A percentile compares a stretch with the other conserved stretches of the same genome.
Evolutionary conservation across 1,140 invertebrate genomes (phyloP).

Genomic region (Grapholita molesta): DNA sequence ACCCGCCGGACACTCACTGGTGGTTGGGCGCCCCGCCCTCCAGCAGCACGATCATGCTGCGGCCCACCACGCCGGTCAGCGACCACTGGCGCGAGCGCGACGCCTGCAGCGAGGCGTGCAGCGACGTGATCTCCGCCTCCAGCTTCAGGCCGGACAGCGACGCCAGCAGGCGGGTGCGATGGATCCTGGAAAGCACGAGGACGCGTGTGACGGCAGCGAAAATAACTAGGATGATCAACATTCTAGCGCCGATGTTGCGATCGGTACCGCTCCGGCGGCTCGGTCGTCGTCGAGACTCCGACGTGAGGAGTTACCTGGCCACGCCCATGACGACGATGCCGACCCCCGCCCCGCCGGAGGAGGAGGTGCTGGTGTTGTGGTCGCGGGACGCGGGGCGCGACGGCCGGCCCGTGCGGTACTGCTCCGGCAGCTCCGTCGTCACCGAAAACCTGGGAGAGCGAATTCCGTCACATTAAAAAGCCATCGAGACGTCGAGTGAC

Average conservation of each 20-base stretch:
- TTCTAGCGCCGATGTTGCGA: too few relatives aligned
- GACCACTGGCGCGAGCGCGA: slow-evolving; percentile 93
- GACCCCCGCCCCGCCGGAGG: slow-evolving; percentile 49
- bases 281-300: too few relatives aligned
- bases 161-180: slow-evolving; percentile 91
- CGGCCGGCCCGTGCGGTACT: slow-evolving; percentile 46
- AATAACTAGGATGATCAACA: neutral
- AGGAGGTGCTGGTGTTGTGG: slow-evolving; percentile 60
- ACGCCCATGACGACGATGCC: slow-evolving; percentile 88
- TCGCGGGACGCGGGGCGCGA: slow-evolving; percentile 58
- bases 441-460: slow-evolving; percentile 62
- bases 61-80: slow-evolving; percentile 92
- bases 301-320: slow-evolving; percentile 39
- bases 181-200: slow-evolving; percentile 83
- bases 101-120: slow-evolving; percentile 88
- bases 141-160: slow-evolving; percentile 95
- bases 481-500: too few relatives aligned
- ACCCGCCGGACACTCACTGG: slow-evolving; percentile 89
- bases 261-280: too few relatives aligned
- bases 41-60: slow-evolving; percentile 94
- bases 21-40: slow-evolving; percentile 94
- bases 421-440: slow-evolving; percentile 63
- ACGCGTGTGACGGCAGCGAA: neutral
- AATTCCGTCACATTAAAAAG: too few relatives aligned
- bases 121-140: slow-evolving; percentile 91